phyloP scores from a whole-genome alignment of 2,888 invertebrate species.

The Drosophila ochracea region DNA sequence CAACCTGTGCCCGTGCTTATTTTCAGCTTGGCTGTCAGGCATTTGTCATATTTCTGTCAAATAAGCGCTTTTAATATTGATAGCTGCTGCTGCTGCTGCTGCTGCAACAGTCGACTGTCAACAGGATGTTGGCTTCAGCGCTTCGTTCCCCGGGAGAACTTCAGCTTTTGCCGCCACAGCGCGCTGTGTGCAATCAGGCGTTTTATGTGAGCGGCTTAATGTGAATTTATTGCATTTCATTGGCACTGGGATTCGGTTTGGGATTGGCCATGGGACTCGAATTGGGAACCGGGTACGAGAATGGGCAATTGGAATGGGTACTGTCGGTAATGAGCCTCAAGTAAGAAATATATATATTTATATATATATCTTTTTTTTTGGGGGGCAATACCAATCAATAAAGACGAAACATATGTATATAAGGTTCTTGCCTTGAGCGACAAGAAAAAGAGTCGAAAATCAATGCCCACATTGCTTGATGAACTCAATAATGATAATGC shows the following conservation, averaged over 20 bases:
- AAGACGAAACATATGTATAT: slow-evolving; percentile 31
- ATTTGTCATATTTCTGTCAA: slow-evolving; percentile 82
- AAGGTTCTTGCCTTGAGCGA: slow-evolving; percentile 20
- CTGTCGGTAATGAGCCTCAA: slow-evolving; percentile 65
- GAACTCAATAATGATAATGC: slow-evolving; percentile 35
- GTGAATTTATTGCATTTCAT: slow-evolving; percentile 75
- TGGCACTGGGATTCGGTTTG: slow-evolving; percentile 21
- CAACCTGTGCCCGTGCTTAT: slow-evolving; percentile 60
- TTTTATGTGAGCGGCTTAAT: slow-evolving; percentile 79
- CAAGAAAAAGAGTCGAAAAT: slow-evolving; percentile 44
- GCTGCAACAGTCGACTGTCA: slow-evolving; percentile 60
- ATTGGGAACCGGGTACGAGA: slow-evolving; percentile 14
- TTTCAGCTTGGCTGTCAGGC: slow-evolving; percentile 77
- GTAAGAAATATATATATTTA: slow-evolving; percentile 35
- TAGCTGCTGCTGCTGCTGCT: slow-evolving; percentile 55
- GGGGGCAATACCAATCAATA: slow-evolving; percentile 46
- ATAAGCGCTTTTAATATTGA: slow-evolving; percentile 81
- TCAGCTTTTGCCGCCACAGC: slow-evolving; percentile 42
- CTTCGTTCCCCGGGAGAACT: slow-evolving; percentile 52
- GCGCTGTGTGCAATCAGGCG: slow-evolving; percentile 76
- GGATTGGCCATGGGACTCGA: neutral
- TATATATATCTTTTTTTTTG: neutral
- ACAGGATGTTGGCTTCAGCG: slow-evolving; percentile 78
- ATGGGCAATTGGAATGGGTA: neutral
- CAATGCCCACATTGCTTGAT: slow-evolving; percentile 58